A percentile compares a stretch with the other conserved stretches of the same genome.
Evolutionary conservation across 2,113 vertebrate species (phyloP).

Genomic region (Archilochus colubris): DNA sequence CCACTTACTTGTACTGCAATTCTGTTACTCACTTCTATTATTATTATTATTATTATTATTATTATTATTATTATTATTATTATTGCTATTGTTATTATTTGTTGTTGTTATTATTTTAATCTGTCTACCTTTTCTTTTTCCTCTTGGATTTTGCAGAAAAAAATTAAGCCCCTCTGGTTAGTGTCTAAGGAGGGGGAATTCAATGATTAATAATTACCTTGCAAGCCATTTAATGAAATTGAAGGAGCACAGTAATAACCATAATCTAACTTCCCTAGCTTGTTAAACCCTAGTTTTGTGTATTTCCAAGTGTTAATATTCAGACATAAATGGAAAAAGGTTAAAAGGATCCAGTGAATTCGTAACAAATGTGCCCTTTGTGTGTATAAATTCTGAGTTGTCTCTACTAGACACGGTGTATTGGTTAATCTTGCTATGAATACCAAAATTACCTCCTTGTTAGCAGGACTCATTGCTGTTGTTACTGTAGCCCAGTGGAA

Average conservation of each 20-base stretch:
- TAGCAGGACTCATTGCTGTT: constrained; percentile 17
- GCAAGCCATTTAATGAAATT: constrained; percentile 16
- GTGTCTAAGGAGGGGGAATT: neutral
- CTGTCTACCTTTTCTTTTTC: neutral
- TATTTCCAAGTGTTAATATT: constrained; percentile 46
- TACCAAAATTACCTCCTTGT: constrained; percentile 52
- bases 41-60: too few species aligned
- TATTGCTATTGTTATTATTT: too few species aligned
- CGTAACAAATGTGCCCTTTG: constrained; percentile 42
- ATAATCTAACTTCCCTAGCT: constrained; percentile 32
- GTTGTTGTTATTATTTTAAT: neutral
- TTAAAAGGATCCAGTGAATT: constrained; percentile 66
- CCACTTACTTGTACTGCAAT: neutral
- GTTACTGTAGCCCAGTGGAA: constrained; percentile 16
- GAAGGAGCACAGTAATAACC: constrained; percentile 21
- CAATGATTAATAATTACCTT: constrained; percentile 35
- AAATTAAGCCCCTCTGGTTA: constrained; percentile 8
- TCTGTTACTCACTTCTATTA: neutral
- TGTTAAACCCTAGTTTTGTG: constrained; percentile 7
- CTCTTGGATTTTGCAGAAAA: neutral
- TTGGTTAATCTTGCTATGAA: constrained; percentile 58
- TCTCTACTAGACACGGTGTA: neutral
- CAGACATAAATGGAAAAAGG: constrained; percentile 61
- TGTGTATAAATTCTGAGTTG: constrained; percentile 43
- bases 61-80: too few species aligned